Base-by-base conservation (phyloP, 2,113 vertebrate genomes). In the Nycticebus coucang region DNA sequence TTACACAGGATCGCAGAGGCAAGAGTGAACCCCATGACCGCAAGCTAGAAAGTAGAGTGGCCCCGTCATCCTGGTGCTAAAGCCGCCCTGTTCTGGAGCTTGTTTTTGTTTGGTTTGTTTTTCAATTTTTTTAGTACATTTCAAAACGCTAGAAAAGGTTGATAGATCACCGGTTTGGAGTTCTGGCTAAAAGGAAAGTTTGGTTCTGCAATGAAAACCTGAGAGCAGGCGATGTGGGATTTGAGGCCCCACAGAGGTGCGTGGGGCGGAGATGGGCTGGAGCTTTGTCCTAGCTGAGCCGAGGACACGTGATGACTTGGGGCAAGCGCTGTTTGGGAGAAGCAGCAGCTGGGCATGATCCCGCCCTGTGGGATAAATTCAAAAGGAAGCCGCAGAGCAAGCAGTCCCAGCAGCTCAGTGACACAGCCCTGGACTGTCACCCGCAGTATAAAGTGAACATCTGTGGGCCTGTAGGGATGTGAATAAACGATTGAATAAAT, bases 281-380 rank as follows among this genome's bases (percentile, higher is more conserved):
- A 2, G 18, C 17, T 35, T 12, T 0, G 2, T n/a, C 3, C 33
- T 12, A 0, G 8, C 45, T 50, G 45, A 50, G 45, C 45, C 2
- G 45, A 50, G 45, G n/a, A 26, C 19, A 2, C 0, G n/a, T 8
- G 0, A 0, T 9, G n/a, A n/a, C 4, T 12, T 2, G 1, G 18
- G 26, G n/a, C 50, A 80, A n/a, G 12, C 13, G 26, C 4, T 26
- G 1, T 1, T 26, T 10, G 0, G 22, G 24, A 41, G 17, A 57
- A 59, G 30, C 11, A 5, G 1, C 1, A 0, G 3, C 45, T 50
- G 7, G 9, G 45, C 45, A 9, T 50, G 45, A 50, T 50, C 45
- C 45, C 45, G 10, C 45, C 8, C 45, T 50, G 45, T 50, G 45
- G 45, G 45, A 50, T 50, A 50, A 50, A 50, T 9, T 50, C 45